Conservation (phyloP, 2,113 vertebrate genomes). For the Eulacestoma nigropectus region DNA sequence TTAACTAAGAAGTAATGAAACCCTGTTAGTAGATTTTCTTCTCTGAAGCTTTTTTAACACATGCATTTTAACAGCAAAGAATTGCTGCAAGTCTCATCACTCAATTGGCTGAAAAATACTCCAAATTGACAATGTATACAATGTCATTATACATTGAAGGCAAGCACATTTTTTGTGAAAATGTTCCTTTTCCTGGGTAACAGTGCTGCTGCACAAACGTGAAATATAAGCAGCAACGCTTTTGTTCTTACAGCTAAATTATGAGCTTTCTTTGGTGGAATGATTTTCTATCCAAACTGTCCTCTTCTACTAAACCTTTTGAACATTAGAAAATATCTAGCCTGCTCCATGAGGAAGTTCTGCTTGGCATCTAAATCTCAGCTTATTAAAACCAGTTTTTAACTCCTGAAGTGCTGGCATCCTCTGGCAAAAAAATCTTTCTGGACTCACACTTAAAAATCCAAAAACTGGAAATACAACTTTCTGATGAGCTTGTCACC, state of each 20-base stretch:
- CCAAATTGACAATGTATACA: neutral
- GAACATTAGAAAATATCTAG: neutral
- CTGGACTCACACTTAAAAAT: neutral
- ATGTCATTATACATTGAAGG: neutral
- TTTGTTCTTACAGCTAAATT: neutral
- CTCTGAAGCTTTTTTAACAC: neutral
- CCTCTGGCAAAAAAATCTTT: neutral
- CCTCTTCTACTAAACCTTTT: neutral
- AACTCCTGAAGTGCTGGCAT: neutral
- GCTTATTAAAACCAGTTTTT: neutral
- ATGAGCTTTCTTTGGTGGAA: neutral
- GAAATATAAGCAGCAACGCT: neutral
- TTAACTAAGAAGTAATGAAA: neutral
- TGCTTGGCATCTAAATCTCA: neutral
- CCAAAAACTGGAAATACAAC: neutral
- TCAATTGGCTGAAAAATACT: neutral
- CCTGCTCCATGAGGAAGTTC: neutral
- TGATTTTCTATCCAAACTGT: neutral
- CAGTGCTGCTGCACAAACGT: neutral
- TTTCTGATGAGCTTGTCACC: neutral
- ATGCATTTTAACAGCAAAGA: neutral
- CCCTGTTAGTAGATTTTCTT: neutral
- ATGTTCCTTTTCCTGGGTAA: neutral
- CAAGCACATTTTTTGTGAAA: neutral
- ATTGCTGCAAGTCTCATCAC: neutral